phyloP scores from a whole-genome alignment of 2,797 vertebrate species.

The Serranus cabrilla region DNA sequence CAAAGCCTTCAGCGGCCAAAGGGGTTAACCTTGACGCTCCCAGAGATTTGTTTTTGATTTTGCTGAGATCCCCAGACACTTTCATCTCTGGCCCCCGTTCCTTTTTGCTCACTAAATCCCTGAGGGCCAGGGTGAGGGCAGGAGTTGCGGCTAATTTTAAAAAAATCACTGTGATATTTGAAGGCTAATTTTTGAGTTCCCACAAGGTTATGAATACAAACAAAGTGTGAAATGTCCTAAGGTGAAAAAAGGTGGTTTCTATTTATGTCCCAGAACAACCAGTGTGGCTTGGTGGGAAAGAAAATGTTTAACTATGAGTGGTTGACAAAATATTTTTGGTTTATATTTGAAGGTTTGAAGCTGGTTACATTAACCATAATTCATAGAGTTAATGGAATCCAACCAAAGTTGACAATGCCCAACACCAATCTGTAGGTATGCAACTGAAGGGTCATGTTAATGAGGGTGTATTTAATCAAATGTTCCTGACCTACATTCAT shows the following conservation, averaged over 20 bases:
- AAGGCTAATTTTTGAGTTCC: conserved; percentile 62
- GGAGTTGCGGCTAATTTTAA: conserved; percentile 49
- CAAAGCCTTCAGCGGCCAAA: conserved; percentile 90
- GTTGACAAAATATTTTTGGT: neutral
- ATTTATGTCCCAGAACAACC: conserved; percentile 21
- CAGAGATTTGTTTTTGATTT: conserved; percentile 95
- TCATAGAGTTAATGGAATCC: conserved; percentile 7
- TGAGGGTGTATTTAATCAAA: no score
- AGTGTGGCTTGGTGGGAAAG: conserved; percentile 20
- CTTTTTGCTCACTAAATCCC: conserved; percentile 59
- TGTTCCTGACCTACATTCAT: neutral
- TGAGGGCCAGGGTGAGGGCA: conserved; percentile 48
- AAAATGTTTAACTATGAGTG: conserved; percentile 13
- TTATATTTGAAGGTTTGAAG: conserved; percentile 25
- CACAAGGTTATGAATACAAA: conserved; percentile 61
- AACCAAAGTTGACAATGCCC: conserved; percentile 3
- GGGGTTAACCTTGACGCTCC: conserved; percentile 93
- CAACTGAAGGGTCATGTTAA: neutral
- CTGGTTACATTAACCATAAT: conserved; percentile 13
- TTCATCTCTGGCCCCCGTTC: conserved; percentile 84
- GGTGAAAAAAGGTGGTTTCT: neutral
- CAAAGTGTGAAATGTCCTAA: conserved; percentile 53
- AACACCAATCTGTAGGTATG: neutral
- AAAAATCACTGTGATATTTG: conserved; percentile 77
- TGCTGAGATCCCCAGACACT: conserved; percentile 86